These are phyloP conservation scores for Stenodema calcarata DNA, from an alignment of 2,888 invertebrate genomes.

Conservation along the genomic window DNA sequence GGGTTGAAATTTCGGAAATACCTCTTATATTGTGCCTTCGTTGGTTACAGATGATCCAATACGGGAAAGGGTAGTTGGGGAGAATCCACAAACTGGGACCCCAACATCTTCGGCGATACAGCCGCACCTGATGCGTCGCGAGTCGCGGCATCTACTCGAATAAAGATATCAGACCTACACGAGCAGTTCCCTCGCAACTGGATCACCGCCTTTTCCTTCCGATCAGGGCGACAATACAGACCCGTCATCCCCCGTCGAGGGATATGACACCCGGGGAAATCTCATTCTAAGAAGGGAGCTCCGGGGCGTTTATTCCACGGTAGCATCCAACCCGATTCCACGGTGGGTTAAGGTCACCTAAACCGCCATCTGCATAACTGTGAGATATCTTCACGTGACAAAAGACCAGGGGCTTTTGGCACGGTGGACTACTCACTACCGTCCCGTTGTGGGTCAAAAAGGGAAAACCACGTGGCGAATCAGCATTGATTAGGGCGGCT, in stretches of 20 bases:
- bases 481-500: slow-evolving; percentile 25
- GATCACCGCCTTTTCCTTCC: background rate
- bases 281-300: background rate
- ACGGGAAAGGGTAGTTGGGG: background rate
- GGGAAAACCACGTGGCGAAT: slow-evolving; percentile 42
- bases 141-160: background rate
- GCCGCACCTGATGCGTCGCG: background rate
- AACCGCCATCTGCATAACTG: background rate
- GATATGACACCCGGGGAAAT: slow-evolving; percentile 6
- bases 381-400: background rate
- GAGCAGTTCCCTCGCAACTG: background rate
- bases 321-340: background rate
- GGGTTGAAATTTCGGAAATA: background rate
- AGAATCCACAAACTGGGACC: background rate
- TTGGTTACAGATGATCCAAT: background rate
- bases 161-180: background rate
- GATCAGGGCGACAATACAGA: background rate
- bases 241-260: background rate
- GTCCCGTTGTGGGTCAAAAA: background rate
- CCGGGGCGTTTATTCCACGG: background rate
- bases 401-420: background rate
- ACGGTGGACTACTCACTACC: background rate
- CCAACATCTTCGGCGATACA: background rate
- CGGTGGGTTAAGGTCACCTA: slow-evolving; percentile 13
- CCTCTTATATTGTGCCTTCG: background rate